A percentile compares a stretch with the other conserved stretches of the same genome.
Conservation (phyloP, 2,888 invertebrate genomes). For the Papilio protenor region DNA sequence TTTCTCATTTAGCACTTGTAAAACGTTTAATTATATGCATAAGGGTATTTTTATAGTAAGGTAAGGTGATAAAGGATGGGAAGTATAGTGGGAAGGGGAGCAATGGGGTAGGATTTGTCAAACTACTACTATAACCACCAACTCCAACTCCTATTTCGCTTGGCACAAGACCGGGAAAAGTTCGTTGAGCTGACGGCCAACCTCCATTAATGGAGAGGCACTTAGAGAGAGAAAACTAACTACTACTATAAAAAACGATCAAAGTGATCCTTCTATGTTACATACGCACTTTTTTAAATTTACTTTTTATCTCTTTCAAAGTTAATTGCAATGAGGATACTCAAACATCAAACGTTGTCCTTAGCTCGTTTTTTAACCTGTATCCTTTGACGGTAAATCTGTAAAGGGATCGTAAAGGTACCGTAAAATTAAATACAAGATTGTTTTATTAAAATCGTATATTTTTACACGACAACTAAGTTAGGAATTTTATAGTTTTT, state of each 20-base stretch:
- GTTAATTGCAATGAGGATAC: conserved; percentile 4
- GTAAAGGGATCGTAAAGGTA: conserved; percentile 6
- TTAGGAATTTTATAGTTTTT: background rate
- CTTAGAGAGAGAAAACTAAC: too few relatives aligned
- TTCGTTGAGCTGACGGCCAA: too few relatives aligned
- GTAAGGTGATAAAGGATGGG: too few relatives aligned
- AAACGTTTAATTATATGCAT: background rate
- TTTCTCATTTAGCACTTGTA: background rate
- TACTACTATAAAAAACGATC: too few relatives aligned
- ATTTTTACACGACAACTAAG: background rate
- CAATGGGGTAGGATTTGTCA: too few relatives aligned
- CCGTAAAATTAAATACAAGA: conserved; percentile 21
- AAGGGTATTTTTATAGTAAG: background rate
- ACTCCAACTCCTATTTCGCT: too few relatives aligned
- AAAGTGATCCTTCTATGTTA: background rate
- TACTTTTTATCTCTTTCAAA: background rate
- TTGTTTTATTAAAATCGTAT: conserved; percentile 22
- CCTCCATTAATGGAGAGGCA: too few relatives aligned
- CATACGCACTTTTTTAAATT: background rate
- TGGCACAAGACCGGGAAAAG: too few relatives aligned
- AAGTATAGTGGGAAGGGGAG: too few relatives aligned
- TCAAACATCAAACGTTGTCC: conserved; percentile 20
- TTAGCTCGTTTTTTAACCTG: background rate
- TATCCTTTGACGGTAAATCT: conserved; percentile 5
- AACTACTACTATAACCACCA: too few relatives aligned